Evolutionary conservation across 92 coral and sea anemone genomes (phyloP), one percentile per base, ranked within the genome.

Genomic region (Epizoanthus stellaris): DNA sequence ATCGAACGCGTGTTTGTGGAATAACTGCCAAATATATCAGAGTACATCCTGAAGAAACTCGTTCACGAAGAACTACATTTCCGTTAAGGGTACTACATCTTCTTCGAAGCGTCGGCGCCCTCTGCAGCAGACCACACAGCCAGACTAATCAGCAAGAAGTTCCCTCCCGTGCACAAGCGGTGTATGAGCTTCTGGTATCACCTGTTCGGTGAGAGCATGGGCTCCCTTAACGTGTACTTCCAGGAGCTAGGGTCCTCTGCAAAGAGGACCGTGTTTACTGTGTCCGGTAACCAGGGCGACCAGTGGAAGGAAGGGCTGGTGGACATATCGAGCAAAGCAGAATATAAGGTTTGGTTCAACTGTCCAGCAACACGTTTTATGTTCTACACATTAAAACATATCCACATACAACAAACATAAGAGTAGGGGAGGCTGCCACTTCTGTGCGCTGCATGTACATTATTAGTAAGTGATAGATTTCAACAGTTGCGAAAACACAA

Each of bases 201-300:
- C 84, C 91, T 95, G 93, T 90, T 76, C 40, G 98, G 98, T 10
- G 39, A 38, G 21, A 79, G 87, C 21, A 94, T 95, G 91, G 98
- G 98, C 49, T 67, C 89, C 59, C 90, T 95, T 62, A 94, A 89
- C 36, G 94, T 95, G 71, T 90, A 88, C 74, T 73, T 91, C 3
- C 58, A 85, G 10, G 81, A 77, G 53, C 2, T 75, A 11, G 73
- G 73, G 16, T 85, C 89, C 9, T 15, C 66, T 12, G 59, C 67
- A 54, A 12, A 62, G 52, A 39, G 47, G 0, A 75, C 63, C 25
- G 79, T 82, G 4, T 96, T 95, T 89, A 82, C 84, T 43, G 72
- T 71, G 85, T 86, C 91, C 34, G 98, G 98, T 38, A 89, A 95
- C 82, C 98, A 94, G 63, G 98, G 98, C 30, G 84, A 91, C 54